Evolutionary conservation across 2,888 invertebrate species (phyloP), one percentile per base, ranked within the genome.

Genomic region (Lithophane ornitopus): DNA sequence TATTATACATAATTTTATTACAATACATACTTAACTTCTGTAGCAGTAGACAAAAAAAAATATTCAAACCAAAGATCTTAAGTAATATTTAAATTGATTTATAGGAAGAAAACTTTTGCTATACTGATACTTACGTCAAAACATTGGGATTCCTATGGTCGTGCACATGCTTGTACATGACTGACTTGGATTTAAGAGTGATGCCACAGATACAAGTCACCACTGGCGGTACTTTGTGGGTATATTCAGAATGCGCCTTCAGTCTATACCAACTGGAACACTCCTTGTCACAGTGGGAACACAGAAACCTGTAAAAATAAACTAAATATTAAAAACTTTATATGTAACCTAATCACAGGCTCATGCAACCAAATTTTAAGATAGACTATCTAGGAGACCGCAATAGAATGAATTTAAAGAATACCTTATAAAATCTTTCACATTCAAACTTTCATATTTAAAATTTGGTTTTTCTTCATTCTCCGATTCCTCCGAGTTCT

Each of bases 91-190:
- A 44, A 65, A 44, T n/a, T n/a, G 1, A 62, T 39, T 1, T 61
- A 34, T 1, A 61, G 12, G 34, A 34, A 34, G 1, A 3, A 16
- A 9, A 39, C 14, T n/a, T 66, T 66, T 28, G 28, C 8, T 66
- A 46, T 28, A 22, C 9, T 22, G 0, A n/a, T 81, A 94, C 95
- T 94, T 90, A 97, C 97, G 94, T 93, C 71, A 96, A 91, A 39
- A 94, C 92, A 90, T 95, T 94, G 16, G 96, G 96, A 82, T 95
- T 96, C 86, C 95, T 96, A 87, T 97, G 97, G 84, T 96, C 96
- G 80, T 96, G 94, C 56, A 97, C 93, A 87, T 97, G 97, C 89
- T 97, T 96, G 84, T 97, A 97, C 88, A 97, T 93, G 62, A 95
- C 95, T 22, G 97, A 96, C 89, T 97, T 96, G 16, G 97, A 97